Percentiles rank a stretch among this genome's conserved stretches.
phyloP scores from a whole-genome alignment of 1,140 invertebrate genomes.

The Trinorchestia longiramus region DNA sequence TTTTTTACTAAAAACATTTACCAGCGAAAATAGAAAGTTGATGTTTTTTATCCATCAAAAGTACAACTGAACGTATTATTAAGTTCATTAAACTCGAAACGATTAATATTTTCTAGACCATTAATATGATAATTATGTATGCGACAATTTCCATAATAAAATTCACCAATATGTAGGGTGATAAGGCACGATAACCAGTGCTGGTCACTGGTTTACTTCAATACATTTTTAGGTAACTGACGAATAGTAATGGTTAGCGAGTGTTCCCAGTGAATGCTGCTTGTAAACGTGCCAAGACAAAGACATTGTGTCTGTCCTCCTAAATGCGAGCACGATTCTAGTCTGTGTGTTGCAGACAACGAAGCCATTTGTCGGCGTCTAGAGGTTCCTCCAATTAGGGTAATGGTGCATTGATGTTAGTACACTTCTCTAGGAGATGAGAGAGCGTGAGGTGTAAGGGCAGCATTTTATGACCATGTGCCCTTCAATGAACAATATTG shows the following conservation, averaged over 20 bases:
- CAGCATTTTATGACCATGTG: neutral
- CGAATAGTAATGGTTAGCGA: neutral
- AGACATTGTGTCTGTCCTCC: neutral
- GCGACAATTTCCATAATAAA: too few relatives aligned
- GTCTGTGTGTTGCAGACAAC: slow-evolving; percentile 7
- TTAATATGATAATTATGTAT: too few relatives aligned
- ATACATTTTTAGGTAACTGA: too few relatives aligned
- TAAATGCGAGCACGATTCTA: neutral
- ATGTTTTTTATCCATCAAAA: too few relatives aligned
- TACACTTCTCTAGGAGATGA: neutral
- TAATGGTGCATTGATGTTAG: neutral
- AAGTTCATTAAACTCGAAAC: too few relatives aligned
- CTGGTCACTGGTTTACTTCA: neutral
- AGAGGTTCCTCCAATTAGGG: neutral
- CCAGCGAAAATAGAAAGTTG: too few relatives aligned
- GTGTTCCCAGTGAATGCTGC: neutral
- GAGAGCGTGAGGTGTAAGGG: neutral
- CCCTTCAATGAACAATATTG: slow-evolving; percentile 7
- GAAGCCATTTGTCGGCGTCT: neutral
- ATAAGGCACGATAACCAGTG: neutral
- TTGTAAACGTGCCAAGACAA: neutral
- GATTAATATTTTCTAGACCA: too few relatives aligned
- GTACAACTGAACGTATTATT: too few relatives aligned
- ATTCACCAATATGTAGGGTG: neutral
- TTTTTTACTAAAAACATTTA: too few relatives aligned